Conservation (phyloP, 2,888 invertebrate species). For the Camponotus fellah region DNA sequence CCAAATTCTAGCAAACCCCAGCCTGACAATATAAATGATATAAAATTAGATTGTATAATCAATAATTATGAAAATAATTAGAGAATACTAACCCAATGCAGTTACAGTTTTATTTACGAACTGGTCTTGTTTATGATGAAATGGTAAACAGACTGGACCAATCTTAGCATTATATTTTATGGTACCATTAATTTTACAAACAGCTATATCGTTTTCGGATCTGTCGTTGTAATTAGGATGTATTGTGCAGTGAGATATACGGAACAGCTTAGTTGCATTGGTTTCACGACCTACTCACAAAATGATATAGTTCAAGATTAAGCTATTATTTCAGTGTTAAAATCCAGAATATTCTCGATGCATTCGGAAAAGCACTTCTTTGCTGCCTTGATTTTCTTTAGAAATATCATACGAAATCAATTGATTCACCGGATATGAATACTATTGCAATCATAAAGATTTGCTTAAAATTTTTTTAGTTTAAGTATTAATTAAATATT, state of each 20-base stretch:
- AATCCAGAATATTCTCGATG: no score
- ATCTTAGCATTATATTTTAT: conserved; percentile 87
- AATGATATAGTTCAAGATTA: background rate
- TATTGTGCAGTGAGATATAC: conserved; percentile 81
- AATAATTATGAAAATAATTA: background rate
- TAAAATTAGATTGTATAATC: background rate
- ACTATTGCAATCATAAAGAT: background rate
- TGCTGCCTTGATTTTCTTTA: no score
- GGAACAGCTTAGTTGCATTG: conserved; percentile 85
- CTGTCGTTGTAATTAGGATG: no score
- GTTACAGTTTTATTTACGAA: conserved; percentile 77
- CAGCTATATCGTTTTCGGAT: conserved; percentile 89
- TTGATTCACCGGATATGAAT: no score
- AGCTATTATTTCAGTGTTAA: no score
- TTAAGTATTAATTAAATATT: background rate
- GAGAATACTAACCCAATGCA: conserved; percentile 63
- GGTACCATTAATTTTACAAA: conserved; percentile 83
- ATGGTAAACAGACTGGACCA: conserved; percentile 90
- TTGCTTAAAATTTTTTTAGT: background rate
- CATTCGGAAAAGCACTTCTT: background rate
- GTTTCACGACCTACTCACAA: conserved; percentile 86
- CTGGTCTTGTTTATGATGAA: conserved; percentile 80
- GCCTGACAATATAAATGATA: conserved; percentile 84
- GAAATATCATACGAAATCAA: no score
- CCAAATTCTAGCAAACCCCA: conserved; percentile 88